phyloP scores from a whole-genome alignment of 2,888 invertebrate genomes.

The Drosophila dives region DNA sequence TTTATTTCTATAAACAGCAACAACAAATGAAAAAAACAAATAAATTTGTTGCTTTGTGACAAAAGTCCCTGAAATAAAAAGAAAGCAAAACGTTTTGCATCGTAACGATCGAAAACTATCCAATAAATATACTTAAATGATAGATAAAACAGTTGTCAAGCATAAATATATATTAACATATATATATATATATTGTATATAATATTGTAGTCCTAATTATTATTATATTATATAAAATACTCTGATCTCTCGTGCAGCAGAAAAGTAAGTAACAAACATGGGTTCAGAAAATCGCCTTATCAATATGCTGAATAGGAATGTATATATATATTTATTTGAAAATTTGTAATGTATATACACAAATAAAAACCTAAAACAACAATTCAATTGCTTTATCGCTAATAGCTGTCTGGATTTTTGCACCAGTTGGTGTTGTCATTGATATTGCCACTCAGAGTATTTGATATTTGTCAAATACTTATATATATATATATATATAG shows the following conservation, averaged over 20 bases:
- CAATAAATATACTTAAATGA: neutral
- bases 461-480: conserved; percentile 27
- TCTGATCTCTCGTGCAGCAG: neutral
- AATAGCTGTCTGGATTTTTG: conserved; percentile 48
- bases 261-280: neutral
- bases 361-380: conserved; percentile 7
- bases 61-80: conserved; percentile 17
- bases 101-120: conserved; percentile 4
- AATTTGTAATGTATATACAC: neutral
- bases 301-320: neutral
- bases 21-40: conserved; percentile 21
- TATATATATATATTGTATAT: neutral
- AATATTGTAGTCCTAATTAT: neutral
- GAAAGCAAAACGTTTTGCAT: neutral
- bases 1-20: conserved; percentile 55
- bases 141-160: neutral
- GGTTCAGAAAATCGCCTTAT: neutral
- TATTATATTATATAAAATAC: neutral
- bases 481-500: conserved; percentile 16
- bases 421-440: conserved; percentile 15
- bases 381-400: conserved; percentile 41
- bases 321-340: neutral
- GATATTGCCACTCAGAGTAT: conserved; percentile 14
- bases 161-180: neutral
- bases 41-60: conserved; percentile 29